These are phyloP conservation scores for Zaprionus lineosus DNA, from an alignment of 2,888 invertebrate genomes.

Conservation along the genomic window DNA sequence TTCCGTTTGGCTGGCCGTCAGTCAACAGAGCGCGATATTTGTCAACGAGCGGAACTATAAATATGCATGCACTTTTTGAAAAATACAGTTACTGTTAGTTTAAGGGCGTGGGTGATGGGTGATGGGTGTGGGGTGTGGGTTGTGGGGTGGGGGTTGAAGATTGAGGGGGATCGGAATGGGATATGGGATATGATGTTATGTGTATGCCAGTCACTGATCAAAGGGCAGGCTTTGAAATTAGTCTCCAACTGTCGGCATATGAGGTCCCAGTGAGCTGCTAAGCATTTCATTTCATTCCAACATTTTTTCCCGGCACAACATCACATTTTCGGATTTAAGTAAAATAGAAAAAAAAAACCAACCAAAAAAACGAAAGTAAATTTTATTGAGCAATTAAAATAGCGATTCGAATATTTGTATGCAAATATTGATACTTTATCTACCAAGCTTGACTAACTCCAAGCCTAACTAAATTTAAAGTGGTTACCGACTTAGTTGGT, in stretches of 20 bases:
- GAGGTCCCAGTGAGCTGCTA: conserved; percentile 26
- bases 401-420: conserved; percentile 29
- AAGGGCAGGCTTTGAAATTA: conserved; percentile 52
- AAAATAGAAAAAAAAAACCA: conserved; percentile 46
- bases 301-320: conserved; percentile 48
- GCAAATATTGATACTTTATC: conserved; percentile 13
- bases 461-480: too few relatives aligned
- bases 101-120: background rate
- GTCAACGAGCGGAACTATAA: conserved; percentile 80
- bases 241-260: conserved; percentile 43
- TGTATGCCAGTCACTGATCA: background rate
- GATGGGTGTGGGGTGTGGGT: background rate
- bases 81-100: background rate
- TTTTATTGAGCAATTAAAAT: conserved; percentile 35
- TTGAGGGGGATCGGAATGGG: background rate
- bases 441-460: too few relatives aligned
- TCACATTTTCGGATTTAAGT: conserved; percentile 43
- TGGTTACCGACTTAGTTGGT: conserved; percentile 28
- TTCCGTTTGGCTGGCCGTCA: conserved; percentile 67
- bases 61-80: conserved; percentile 68
- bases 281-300: conserved; percentile 57
- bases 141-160: background rate
- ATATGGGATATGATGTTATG: too few relatives aligned
- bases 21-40: conserved; percentile 72
- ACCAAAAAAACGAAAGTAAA: conserved; percentile 40